Percentiles rank a stretch among this genome's conserved stretches.
Evolutionary conservation across 2,888 invertebrate genomes (phyloP).

Genomic region (Tenthredo livida): DNA sequence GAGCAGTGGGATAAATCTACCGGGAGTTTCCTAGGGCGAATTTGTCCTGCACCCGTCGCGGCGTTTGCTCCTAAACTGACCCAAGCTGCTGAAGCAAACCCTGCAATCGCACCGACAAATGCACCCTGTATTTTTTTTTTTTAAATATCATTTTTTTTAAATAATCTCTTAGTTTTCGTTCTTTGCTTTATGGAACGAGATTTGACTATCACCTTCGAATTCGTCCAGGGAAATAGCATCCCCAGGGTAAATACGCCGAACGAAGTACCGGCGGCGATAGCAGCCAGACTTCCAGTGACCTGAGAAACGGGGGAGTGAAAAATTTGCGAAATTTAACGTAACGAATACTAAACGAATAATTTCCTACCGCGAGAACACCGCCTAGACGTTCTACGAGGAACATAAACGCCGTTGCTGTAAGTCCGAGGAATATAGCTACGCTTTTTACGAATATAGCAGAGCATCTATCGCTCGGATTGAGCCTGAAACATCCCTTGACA

Average conservation of each 20-base stretch:
- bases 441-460: constrained; percentile 84
- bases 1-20: constrained; percentile 79
- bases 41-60: constrained; percentile 81
- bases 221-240: constrained; percentile 90
- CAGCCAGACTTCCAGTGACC: constrained; percentile 88
- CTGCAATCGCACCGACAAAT: constrained; percentile 81
- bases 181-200: background rate
- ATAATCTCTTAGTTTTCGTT: constrained; percentile 52
- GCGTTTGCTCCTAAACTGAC: constrained; percentile 85
- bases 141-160: background rate
- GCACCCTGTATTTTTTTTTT: constrained; percentile 69
- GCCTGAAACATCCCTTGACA: constrained; percentile 85
- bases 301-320: constrained; percentile 64
- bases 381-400: constrained; percentile 88
- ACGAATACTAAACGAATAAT: background rate
- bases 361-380: constrained; percentile 86
- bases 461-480: constrained; percentile 82
- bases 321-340: background rate
- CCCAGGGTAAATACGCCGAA: constrained; percentile 92
- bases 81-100: constrained; percentile 83
- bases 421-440: constrained; percentile 83
- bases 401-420: constrained; percentile 83
- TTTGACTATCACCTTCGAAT: constrained; percentile 81
- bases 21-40: constrained; percentile 81
- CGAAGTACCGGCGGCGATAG: constrained; percentile 90